Base-by-base conservation (phyloP, 2,888 invertebrate species). In the Scotopteryx bipunctaria region DNA sequence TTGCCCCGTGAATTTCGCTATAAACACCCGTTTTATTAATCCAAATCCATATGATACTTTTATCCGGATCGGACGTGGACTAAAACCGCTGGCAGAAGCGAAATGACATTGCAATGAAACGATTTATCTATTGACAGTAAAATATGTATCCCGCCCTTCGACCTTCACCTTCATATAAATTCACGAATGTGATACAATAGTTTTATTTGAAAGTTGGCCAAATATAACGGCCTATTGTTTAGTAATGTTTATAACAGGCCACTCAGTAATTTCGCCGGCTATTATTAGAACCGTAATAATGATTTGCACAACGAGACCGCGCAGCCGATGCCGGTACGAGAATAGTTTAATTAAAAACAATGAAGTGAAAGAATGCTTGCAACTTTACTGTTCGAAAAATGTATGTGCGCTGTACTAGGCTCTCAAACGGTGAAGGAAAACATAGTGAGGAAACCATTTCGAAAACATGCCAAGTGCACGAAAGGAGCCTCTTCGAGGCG, bases 171-270 rank as follows among this genome's bases (percentile, higher is more conserved):
- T 54, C 48, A 41, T 13, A 27, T 33, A 32, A 40, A 14, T 29
- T 15, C 41, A 42, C 25, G 15, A 29, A 29, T 13, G 43, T 54
- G 48, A 44, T 48, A 48, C 23, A 43, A 54, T 23, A 13, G 33
- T 38, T 46, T 44, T 40, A 40, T 54, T 54, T 54, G 53, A 54
- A 48, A 48, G 48, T 44, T 29, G 16, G 53, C 53, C 53, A 54
- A 54, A 48, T 44, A 16, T 31, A 38, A 36, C 40, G 27, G 43
- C 53, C 44, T 54, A 54, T 54, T 54, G 47, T 53, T 53, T 43
- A 44, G 48, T 17, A 40, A 47, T 47, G 40, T 42, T 37, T 42
- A 36, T 17, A 27, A 16, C 25, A 21, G 13, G 35, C 15, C 14
- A 46, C 31, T 38, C 32, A 32, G 41, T 29, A 31, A 41, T 47